phyloP scores from a whole-genome alignment of 37 sponge, comb jelly and placozoan genomes.

The Hexactinellida sp. region DNA sequence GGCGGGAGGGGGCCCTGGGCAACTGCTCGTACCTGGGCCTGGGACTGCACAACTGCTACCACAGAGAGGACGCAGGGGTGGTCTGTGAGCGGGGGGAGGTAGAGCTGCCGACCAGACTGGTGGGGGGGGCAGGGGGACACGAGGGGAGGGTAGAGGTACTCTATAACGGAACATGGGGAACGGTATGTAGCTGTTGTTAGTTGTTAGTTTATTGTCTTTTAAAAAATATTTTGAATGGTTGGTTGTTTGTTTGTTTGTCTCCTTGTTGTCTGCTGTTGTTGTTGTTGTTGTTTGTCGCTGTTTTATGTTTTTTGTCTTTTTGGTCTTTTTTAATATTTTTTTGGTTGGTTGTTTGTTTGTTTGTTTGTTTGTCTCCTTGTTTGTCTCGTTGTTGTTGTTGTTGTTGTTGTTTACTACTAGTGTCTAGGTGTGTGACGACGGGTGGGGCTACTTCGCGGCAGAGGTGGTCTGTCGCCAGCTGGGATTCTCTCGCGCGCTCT shows the following conservation, averaged over 20 bases:
- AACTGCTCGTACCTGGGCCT: neutral
- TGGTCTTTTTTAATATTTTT: no score
- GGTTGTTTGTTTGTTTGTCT: neutral
- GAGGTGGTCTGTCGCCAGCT: conserved; percentile 38
- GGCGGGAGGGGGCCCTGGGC: neutral
- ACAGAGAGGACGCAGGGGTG: neutral
- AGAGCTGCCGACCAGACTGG: neutral
- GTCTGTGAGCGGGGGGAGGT: neutral
- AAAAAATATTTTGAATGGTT: no score
- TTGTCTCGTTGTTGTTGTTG: neutral
- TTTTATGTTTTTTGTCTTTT: no score
- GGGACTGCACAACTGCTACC: neutral
- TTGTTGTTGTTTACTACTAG: neutral
- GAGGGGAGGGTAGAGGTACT: neutral
- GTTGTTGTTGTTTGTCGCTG: neutral
- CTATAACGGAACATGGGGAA: neutral
- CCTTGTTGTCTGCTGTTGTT: neutral
- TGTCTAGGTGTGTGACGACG: conserved; percentile 29
- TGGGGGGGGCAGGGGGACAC: neutral
- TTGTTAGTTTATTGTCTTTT: no score
- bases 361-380: no score
- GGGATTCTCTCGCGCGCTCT: conserved; percentile 22
- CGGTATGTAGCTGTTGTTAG: neutral
- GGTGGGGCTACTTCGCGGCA: conserved; percentile 28
- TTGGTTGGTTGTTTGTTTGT: no score